Base-by-base conservation (phyloP, 2,888 invertebrate genomes). In the Agriotes lineatus region DNA sequence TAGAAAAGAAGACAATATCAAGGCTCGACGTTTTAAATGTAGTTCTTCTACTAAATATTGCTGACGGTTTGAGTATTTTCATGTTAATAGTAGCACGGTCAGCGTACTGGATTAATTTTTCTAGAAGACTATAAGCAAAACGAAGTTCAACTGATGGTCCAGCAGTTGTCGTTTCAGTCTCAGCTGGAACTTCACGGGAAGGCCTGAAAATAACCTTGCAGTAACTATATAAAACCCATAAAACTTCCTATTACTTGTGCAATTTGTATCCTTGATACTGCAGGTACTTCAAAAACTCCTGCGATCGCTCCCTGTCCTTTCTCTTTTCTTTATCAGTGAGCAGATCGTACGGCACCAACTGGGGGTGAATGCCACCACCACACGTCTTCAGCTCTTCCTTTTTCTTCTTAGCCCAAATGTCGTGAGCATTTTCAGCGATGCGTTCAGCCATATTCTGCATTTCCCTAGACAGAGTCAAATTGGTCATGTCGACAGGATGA, bases 1-100 rank as follows among this genome's bases (percentile, higher is more conserved):
- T 99, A 16, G 97, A 97, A 85, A 99, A 99, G 88, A 99, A 99
- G 83, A 99, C 99, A 72, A 99, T 99, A 84, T 99, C 99, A 61
- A 97, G 90, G 0, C 97, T 95, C 20, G 97, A 95, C 0, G 96
- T 96, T 78, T 95, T 96, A 82, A 96, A 98, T 58, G 96, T 96
- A 62, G 90, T 92, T 45, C 99, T 87, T 71, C 99, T 87, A 78
- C 97, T 97, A 85, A 96, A 97, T 0, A 97, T 96, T n/a, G 95
- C 91, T 0, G 97, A 97, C 0, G 99, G 99, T 80, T 95, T 96
- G 74, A 96, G 84, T 0, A 96, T 86, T 80, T 97, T 96, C 97
- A 99, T 97, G 86, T 97, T 98, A 73, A 97, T 94, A 0, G 96
- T 96, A 0, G 99, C 98, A 72, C 96, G 92, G 80, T 99, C 99